phyloP scores from a whole-genome alignment of 2,888 invertebrate genomes.

The Linyphia triangularis region DNA sequence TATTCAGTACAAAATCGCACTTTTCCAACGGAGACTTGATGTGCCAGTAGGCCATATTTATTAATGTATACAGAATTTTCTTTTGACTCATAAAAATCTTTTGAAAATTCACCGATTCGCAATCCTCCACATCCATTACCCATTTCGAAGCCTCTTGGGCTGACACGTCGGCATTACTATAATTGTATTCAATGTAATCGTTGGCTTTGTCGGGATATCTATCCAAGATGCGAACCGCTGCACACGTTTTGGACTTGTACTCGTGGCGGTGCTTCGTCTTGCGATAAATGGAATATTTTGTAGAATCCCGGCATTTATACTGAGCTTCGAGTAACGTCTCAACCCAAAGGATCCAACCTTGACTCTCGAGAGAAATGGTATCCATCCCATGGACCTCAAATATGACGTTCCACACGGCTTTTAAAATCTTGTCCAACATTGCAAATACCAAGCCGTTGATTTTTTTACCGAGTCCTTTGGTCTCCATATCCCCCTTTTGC shows the following conservation, averaged over 20 bases:
- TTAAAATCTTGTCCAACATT: no score
- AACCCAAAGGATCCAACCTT: constrained; percentile 20
- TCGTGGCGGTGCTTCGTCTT: constrained; percentile 22
- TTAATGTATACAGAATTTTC: constrained; percentile 14
- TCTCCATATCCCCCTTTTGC: no score
- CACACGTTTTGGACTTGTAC: constrained; percentile 31
- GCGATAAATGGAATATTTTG: constrained; percentile 31
- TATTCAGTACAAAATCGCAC: constrained; percentile 21
- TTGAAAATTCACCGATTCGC: constrained; percentile 17
- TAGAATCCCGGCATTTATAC: constrained; percentile 24
- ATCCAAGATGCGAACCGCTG: constrained; percentile 1
- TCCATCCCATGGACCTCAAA: no score
- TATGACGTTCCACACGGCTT: no score
- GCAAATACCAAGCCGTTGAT: no score
- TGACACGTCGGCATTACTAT: constrained; percentile 16
- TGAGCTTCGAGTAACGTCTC: background rate
- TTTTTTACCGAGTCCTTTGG: no score
- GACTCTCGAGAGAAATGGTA: background rate
- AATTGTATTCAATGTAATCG: constrained; percentile 3
- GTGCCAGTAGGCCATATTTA: constrained; percentile 35
- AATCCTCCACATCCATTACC: constrained; percentile 17
- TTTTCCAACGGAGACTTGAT: background rate
- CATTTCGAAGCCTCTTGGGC: background rate
- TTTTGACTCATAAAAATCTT: constrained; percentile 46
- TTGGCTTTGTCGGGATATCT: constrained; percentile 17